A percentile compares a stretch with the other conserved stretches of the same genome.
Evolutionary conservation across 2,888 invertebrate species (phyloP).

Genomic region (Dynastes maya): DNA sequence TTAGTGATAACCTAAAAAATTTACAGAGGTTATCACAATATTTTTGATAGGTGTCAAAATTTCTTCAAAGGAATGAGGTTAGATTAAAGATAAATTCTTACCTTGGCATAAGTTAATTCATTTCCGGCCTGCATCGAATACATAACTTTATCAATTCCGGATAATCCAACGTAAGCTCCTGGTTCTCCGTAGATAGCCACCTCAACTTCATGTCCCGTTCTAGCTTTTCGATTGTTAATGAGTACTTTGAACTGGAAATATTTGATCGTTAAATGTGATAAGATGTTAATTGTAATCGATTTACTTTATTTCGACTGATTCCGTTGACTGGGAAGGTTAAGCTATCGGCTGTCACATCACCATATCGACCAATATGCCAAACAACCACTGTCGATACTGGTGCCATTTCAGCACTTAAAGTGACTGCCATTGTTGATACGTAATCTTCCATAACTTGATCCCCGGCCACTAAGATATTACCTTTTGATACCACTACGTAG

Average conservation of each 20-base stretch:
- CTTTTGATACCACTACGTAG: constrained; percentile 94
- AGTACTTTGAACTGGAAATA: constrained; percentile 82
- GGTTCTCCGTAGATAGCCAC: constrained; percentile 95
- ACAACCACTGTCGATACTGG: constrained; percentile 93
- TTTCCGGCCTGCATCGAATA: constrained; percentile 95
- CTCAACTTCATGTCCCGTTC: constrained; percentile 94
- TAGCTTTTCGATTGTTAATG: constrained; percentile 94
- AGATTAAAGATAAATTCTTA: constrained; percentile 61
- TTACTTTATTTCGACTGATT: constrained; percentile 90
- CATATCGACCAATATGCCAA: constrained; percentile 88
- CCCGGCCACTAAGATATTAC: constrained; percentile 88
- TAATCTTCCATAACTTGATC: constrained; percentile 87
- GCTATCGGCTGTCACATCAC: constrained; percentile 92
- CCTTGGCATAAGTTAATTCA: constrained; percentile 89
- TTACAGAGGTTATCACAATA: background rate
- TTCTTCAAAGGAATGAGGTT: too few relatives aligned
- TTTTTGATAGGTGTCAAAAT: background rate
- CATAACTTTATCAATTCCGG: constrained; percentile 91
- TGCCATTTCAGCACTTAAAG: constrained; percentile 91
- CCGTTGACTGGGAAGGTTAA: constrained; percentile 98
- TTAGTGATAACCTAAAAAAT: constrained; percentile 81
- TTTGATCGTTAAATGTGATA: background rate
- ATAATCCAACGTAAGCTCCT: constrained; percentile 93
- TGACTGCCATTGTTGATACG: constrained; percentile 86
- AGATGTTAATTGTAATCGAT: background rate